Base-by-base conservation (phyloP, 2,888 invertebrate genomes). In the Ophioninae sp. region DNA sequence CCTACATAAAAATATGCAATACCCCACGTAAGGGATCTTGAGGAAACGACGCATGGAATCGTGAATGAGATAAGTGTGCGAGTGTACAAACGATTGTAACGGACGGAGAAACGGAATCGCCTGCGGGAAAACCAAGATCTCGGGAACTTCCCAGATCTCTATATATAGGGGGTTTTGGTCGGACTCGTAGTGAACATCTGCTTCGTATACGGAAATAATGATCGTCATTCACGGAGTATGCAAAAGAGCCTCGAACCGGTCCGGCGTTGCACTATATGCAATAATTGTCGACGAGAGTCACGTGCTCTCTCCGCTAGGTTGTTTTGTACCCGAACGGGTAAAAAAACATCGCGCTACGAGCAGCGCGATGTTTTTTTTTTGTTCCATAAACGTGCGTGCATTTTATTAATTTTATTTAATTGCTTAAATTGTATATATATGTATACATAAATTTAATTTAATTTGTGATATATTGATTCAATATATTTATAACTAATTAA, bases 141-240 rank as follows among this genome's bases (percentile, higher is more conserved):
- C 73, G 85, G 87, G 87, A 86, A 87, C 77, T 87, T 85, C 87
- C 86, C 87, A 85, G 63, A 64, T 56, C 3, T 0, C 10, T 44
- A 44, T 44, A 44, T 69, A 67, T 83, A 67, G 69, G 51, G 75
- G 59, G 30, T 51, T 23, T 37, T 63, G 71, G 30, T 68, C 76
- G 20, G 44, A 51, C 41, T 67, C 39, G 39, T 63, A n/a, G 72
- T 79, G 59, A 7, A 23, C 17, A 6, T 17, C 51, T 10, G 23
- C 71, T 37, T 44, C 71, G 69, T 67, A 67, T 68, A 67, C 76
- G 67, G 59, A 68, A 68, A 59, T 67, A 68, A 76, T n/a, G 39
- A 41, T 67, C 56, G 67, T 41, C 51, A 74, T 74, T 74, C 39
- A 75, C 65, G 39, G 65, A 56, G 58, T 58, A 67, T 58, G 76